phyloP scores from a whole-genome alignment of 1,140 invertebrate genomes.

The Magallana gigas region DNA sequence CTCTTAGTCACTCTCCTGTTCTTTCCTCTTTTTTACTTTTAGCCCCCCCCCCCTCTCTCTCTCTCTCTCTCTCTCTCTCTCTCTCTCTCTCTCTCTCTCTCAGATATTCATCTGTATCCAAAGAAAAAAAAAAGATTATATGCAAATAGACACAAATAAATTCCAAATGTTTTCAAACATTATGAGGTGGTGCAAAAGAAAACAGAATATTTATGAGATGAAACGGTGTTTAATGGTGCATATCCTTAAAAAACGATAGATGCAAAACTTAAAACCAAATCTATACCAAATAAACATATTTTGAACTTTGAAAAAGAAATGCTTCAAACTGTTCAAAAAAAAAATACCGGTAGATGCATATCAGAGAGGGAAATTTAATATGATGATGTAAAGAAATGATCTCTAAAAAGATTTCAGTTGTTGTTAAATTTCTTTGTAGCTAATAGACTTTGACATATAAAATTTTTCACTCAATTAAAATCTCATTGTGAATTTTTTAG shows the following conservation, averaged over 20 bases:
- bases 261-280: background rate
- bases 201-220: background rate
- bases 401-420: background rate
- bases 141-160: background rate
- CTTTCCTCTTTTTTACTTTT: background rate
- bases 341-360: background rate
- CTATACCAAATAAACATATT: background rate
- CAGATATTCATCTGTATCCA: too few relatives aligned
- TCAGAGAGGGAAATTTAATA: conserved; percentile 14
- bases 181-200: background rate
- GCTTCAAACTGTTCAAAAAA: background rate
- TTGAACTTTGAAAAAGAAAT: background rate
- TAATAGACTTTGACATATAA: conserved; percentile 36
- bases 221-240: conserved; percentile 17
- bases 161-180: background rate
- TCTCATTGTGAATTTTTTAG: conserved; percentile 23
- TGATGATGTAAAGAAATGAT: background rate
- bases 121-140: background rate
- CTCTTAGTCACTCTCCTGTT: background rate
- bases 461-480: conserved; percentile 37
- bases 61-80: background rate
- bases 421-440: conserved; percentile 6
- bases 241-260: background rate
- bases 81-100: background rate
- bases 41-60: too few relatives aligned